phyloP scores from a whole-genome alignment of 2,888 invertebrate genomes.

The Parascotia fuliginaria region DNA sequence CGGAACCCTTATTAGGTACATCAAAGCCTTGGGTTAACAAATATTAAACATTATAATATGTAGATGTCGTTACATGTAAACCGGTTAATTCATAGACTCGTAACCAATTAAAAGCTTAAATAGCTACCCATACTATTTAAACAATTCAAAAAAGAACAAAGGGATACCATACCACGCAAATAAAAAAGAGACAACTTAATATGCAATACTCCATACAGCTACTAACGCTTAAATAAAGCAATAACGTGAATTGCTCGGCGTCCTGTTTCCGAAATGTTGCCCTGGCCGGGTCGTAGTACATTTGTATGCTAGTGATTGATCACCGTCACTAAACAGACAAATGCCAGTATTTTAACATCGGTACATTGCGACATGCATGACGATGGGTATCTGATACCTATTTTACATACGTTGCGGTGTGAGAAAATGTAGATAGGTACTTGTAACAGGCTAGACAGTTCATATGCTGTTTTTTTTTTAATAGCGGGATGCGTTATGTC shows the following conservation, averaged over 20 bases:
- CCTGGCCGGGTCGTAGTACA: conserved; percentile 35
- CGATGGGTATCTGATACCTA: neutral
- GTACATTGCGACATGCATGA: neutral
- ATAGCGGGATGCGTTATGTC: too few relatives aligned
- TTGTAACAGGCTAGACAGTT: too few relatives aligned
- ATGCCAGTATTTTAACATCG: conserved; percentile 34
- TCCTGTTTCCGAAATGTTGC: conserved; percentile 54
- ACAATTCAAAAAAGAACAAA: neutral
- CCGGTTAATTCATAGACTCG: too few relatives aligned
- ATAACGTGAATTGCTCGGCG: conserved; percentile 60
- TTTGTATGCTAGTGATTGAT: conserved; percentile 62
- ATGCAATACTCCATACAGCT: conserved; percentile 31
- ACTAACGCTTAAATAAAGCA: conserved; percentile 49
- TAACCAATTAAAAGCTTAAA: too few relatives aligned
- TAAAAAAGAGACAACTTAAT: conserved; percentile 4
- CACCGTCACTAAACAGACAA: conserved; percentile 49
- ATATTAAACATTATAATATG: too few relatives aligned
- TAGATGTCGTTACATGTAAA: too few relatives aligned
- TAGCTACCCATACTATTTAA: neutral
- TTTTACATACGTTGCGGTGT: neutral
- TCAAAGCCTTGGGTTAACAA: too few relatives aligned
- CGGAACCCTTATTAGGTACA: too few relatives aligned
- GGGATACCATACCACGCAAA: neutral
- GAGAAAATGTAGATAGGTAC: too few relatives aligned
- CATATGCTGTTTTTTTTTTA: too few relatives aligned